phyloP scores from a whole-genome alignment of 2,113 vertebrate genomes.

The Cathartes aura region DNA sequence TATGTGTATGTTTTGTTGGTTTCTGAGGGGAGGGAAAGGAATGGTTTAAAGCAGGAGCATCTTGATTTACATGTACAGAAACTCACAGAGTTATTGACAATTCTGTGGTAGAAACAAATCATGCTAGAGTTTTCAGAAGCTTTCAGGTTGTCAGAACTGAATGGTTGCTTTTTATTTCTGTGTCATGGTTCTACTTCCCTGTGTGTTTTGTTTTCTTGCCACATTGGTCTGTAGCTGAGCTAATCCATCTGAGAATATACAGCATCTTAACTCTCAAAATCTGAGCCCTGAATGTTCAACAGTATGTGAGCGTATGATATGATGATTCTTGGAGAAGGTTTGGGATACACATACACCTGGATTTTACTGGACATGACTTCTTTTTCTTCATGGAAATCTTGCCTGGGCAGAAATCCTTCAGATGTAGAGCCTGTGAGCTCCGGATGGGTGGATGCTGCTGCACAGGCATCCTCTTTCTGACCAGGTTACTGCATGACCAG shows the following conservation, averaged over 20 bases:
- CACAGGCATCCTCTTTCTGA: neutral
- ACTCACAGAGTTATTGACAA: neutral
- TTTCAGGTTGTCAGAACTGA: neutral
- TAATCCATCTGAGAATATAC: neutral
- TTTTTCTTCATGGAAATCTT: neutral
- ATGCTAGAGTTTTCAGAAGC: neutral
- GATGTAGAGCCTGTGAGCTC: neutral
- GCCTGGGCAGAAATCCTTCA: neutral
- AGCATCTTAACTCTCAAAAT: neutral
- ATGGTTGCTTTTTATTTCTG: neutral
- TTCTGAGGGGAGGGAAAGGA: neutral
- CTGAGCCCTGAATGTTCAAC: neutral
- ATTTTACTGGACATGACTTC: neutral
- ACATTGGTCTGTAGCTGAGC: neutral
- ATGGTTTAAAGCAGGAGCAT: neutral
- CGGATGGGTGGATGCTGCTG: neutral
- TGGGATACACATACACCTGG: neutral
- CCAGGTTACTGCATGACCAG: neutral
- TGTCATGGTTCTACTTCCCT: neutral
- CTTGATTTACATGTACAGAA: neutral
- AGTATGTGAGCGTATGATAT: neutral
- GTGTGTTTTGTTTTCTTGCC: neutral
- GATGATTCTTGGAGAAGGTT: neutral
- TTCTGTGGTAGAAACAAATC: neutral
- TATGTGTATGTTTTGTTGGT: neutral